A percentile compares a stretch with the other conserved stretches of the same genome.
Evolutionary conservation across 1,140 invertebrate genomes (phyloP).

Genomic region (Scaptomyza pallida): DNA sequence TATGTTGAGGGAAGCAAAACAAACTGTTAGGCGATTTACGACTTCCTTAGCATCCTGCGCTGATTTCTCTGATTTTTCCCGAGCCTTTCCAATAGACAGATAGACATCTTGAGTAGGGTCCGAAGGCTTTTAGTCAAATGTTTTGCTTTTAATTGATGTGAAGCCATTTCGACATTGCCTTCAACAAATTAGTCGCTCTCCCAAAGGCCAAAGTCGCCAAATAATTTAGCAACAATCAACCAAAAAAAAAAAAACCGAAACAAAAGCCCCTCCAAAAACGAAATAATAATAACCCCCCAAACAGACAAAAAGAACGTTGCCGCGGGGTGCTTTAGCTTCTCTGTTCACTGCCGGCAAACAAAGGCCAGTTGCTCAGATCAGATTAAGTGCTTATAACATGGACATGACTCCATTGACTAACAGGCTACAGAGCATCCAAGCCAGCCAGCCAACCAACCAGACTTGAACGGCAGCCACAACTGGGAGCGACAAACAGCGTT

Average conservation of each 20-base stretch:
- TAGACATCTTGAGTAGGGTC: slow-evolving; percentile 79
- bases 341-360: slow-evolving; percentile 44
- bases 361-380: slow-evolving; percentile 63
- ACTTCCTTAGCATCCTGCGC: slow-evolving; percentile 72
- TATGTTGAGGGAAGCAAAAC: background rate
- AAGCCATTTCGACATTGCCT: slow-evolving; percentile 23
- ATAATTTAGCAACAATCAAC: slow-evolving; percentile 55
- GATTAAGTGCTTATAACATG: slow-evolving; percentile 81
- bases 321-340: slow-evolving; percentile 18
- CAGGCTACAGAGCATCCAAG: slow-evolving; percentile 38
- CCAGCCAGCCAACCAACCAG: slow-evolving; percentile 31
- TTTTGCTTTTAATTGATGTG: slow-evolving; percentile 68
- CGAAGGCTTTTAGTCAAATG: slow-evolving; percentile 78
- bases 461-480: slow-evolving; percentile 5
- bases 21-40: slow-evolving; percentile 76
- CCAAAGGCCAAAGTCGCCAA: slow-evolving; percentile 56
- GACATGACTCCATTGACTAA: slow-evolving; percentile 79
- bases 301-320: slow-evolving; percentile 19
- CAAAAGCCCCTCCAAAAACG: background rate
- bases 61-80: slow-evolving; percentile 45
- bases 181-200: slow-evolving; percentile 67
- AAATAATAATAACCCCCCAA: slow-evolving; percentile 7
- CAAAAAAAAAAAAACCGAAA: background rate
- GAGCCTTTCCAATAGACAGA: slow-evolving; percentile 50
- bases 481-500: slow-evolving; percentile 33